These are phyloP conservation scores for Aplodontia rufa DNA, from an alignment of 2,113 vertebrate genomes.

Conservation along the genomic window DNA sequence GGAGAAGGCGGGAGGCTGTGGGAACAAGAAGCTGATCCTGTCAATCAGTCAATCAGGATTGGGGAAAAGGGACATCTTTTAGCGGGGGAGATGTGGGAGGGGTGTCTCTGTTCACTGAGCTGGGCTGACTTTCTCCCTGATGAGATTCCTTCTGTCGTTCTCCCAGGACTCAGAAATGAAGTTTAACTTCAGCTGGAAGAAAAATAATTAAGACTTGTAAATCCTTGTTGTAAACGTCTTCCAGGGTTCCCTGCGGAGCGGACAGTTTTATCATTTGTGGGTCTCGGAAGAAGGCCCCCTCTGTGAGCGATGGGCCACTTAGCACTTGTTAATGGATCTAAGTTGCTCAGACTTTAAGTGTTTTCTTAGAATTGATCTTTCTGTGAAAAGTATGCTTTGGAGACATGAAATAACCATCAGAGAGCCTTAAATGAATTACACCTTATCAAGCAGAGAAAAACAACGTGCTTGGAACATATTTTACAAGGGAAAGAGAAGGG, in stretches of 20 bases:
- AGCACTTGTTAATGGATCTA: constrained; percentile 75
- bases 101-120: rapidly evolving
- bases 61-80: neutral
- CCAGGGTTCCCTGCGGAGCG: neutral
- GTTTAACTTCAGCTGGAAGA: constrained; percentile 54
- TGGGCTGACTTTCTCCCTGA: neutral
- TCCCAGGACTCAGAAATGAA: constrained; percentile 17
- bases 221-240: neutral
- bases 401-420: constrained; percentile 75
- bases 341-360: constrained; percentile 76
- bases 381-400: constrained; percentile 77
- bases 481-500: neutral
- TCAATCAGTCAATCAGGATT: neutral
- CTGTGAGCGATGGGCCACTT: constrained; percentile 71
- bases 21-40: neutral
- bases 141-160: neutral
- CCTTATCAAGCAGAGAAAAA: constrained; percentile 79
- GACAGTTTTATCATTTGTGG: constrained; percentile 60
- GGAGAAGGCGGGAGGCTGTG: neutral
- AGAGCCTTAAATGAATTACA: constrained; percentile 77
- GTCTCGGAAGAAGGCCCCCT: constrained; percentile 52
- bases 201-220: constrained; percentile 68
- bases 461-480: constrained; percentile 48
- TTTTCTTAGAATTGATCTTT: constrained; percentile 67
- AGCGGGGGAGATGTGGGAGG: neutral